Evolutionary conservation across 2,113 vertebrate species (phyloP), one percentile per base, ranked within the genome.

Genomic region (Uropsilus gracilis): DNA sequence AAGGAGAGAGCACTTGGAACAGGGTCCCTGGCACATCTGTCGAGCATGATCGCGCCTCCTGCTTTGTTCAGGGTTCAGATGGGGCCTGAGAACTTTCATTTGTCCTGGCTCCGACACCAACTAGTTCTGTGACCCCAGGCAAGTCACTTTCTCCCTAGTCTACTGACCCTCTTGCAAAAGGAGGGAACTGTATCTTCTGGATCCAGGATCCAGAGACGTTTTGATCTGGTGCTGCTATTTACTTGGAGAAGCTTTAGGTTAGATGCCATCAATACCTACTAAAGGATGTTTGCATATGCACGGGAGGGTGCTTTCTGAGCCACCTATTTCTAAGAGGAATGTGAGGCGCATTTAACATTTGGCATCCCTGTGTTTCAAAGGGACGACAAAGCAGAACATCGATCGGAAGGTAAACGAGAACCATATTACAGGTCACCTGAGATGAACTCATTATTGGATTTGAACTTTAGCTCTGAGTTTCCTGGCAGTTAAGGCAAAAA

Each of bases 381-480:
- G 34, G 77, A 96, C 17, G 72, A 32, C 37, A 72, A 64, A 85
- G 64, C 72, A 94, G 71, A 90, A 93, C 93, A 96, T 90, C 48
- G 10, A 93, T 77, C 81, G 32, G 86, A 81, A 80, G 84, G 71
- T 28, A 81, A 90, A 82, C 8, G 18, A 94, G 78, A 86, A 84
- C 57, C 48, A 34, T 42, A 81, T 76, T 76, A 85, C 11, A 2
- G 78, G 80, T 95, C 90, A 97, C 95, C 95, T 92, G 95, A 96
- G 94, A 96, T 96, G 95, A 95, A 96, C 92, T 95, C 80, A 93
- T 95, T 94, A 94, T 91, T 95, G 87, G 87, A 95, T 94, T 93
- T 92, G 90, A 96, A 94, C 84, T 93, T 91, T 59, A 93, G 81
- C 76, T 94, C 94, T 20, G 64, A 85, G 80, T 94, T 94, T 97